These are phyloP conservation scores for Urocitellus parryii DNA, from an alignment of 2,113 vertebrate genomes.

Conservation along the genomic window DNA sequence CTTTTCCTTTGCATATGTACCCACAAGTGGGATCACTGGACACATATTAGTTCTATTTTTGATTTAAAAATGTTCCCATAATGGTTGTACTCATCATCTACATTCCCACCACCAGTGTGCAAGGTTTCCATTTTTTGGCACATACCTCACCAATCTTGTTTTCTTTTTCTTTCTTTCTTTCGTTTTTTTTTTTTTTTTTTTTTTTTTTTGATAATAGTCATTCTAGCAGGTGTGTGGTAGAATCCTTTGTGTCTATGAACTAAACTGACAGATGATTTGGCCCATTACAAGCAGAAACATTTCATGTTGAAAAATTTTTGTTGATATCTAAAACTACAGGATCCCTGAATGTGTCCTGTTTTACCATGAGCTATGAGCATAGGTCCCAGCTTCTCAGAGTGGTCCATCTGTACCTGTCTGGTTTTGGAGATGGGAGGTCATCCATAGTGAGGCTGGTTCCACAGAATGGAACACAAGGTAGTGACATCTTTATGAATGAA, in stretches of 20 bases:
- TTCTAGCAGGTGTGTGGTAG: neutral
- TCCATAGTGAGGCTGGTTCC: neutral
- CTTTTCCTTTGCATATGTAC: neutral
- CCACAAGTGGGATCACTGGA: neutral
- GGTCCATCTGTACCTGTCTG: neutral
- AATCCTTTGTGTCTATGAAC: neutral
- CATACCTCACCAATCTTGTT: neutral
- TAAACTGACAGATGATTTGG: neutral
- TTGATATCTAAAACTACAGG: neutral
- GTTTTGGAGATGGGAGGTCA: neutral
- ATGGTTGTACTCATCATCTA: neutral
- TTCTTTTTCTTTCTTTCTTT: neutral
- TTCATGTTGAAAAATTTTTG: conserved; percentile 31
- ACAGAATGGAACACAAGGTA: neutral
- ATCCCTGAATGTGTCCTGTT: neutral
- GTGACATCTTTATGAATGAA: neutral
- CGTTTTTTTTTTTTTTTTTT: neutral
- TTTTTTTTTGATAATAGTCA: neutral
- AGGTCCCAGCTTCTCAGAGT: too few relatives aligned
- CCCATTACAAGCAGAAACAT: neutral
- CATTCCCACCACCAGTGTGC: neutral
- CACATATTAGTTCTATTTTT: neutral
- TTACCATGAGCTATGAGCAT: neutral
- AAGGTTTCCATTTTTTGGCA: neutral
- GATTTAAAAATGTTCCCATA: neutral